These are phyloP conservation scores for Hystrix brachyura DNA, from an alignment of 2,113 vertebrate species.

Conservation along the genomic window DNA sequence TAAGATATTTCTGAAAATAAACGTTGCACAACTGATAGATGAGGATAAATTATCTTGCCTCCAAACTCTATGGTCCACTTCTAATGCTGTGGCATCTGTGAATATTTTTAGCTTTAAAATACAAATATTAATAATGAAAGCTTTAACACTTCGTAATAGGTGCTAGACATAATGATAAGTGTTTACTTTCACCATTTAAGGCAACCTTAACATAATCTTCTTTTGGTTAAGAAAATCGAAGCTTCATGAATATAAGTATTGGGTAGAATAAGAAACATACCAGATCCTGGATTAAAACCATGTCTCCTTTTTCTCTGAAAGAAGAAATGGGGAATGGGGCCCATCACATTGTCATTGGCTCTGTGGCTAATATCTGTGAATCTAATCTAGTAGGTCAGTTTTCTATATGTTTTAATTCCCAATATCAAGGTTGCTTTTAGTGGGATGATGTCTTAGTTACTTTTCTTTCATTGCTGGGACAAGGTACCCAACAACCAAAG, in stretches of 20 bases:
- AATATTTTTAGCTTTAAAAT: background rate
- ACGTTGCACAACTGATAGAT: background rate
- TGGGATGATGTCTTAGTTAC: too few relatives aligned
- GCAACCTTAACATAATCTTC: background rate
- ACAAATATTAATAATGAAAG: background rate
- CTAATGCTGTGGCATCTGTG: background rate
- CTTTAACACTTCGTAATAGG: background rate
- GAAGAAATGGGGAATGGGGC: background rate
- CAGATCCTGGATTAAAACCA: background rate
- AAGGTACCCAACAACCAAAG: too few relatives aligned
- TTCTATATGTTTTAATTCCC: background rate
- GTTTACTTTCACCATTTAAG: background rate
- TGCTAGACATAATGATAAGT: background rate
- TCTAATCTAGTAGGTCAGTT: rapidly evolving
- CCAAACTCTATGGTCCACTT: background rate
- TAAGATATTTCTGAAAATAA: constrained; percentile 47
- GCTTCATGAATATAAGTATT: background rate
- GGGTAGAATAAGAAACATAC: background rate
- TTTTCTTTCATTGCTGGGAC: too few relatives aligned
- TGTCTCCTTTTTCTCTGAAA: background rate
- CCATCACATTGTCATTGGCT: rapidly evolving
- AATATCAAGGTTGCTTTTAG: background rate
- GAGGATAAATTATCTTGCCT: background rate
- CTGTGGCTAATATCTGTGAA: background rate
- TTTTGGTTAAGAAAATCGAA: background rate